Conservation (phyloP, 1,140 invertebrate genomes). For the Lordiphosa stackelbergi region DNA sequence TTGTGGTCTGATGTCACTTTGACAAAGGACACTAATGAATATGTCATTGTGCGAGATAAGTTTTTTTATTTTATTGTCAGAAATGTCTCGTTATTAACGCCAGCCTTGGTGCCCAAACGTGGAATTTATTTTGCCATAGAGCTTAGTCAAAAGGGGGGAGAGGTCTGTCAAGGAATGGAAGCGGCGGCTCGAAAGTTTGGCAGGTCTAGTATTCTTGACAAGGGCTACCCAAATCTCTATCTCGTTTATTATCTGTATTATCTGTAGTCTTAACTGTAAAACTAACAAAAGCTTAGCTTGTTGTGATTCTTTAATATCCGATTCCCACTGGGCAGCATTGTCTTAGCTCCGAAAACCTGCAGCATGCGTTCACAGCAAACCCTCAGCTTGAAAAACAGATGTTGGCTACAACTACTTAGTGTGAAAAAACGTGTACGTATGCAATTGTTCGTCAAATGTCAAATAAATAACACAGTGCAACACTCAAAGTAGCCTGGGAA, state of each 20-base stretch:
- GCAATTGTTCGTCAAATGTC: no score
- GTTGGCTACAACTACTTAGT: no score
- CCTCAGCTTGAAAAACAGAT: no score
- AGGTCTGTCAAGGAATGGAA: conserved; percentile 13
- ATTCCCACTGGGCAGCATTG: no score
- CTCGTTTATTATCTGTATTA: not conserved
- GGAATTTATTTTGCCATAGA: conserved; percentile 34
- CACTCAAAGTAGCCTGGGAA: no score
- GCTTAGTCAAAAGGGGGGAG: conserved; percentile 15
- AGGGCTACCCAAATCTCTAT: conserved; percentile 11
- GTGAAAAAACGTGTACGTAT: no score
- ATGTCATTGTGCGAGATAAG: conserved; percentile 46
- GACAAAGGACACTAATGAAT: conserved; percentile 50
- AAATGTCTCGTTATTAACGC: conserved; percentile 49
- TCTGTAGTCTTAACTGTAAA: conserved; percentile 8
- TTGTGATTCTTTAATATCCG: no score
- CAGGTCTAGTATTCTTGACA: conserved; percentile 11
- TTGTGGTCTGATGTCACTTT: conserved; percentile 40
- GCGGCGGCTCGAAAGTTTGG: conserved; percentile 2
- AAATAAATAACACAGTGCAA: no score
- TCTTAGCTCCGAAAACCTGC: no score
- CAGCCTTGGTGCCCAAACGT: conserved; percentile 39
- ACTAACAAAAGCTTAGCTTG: conserved; percentile 3
- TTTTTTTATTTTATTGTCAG: conserved; percentile 48
- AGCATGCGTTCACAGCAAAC: no score